Base-by-base conservation (phyloP, 1,140 invertebrate species). In the Euwallacea fornicatus region DNA sequence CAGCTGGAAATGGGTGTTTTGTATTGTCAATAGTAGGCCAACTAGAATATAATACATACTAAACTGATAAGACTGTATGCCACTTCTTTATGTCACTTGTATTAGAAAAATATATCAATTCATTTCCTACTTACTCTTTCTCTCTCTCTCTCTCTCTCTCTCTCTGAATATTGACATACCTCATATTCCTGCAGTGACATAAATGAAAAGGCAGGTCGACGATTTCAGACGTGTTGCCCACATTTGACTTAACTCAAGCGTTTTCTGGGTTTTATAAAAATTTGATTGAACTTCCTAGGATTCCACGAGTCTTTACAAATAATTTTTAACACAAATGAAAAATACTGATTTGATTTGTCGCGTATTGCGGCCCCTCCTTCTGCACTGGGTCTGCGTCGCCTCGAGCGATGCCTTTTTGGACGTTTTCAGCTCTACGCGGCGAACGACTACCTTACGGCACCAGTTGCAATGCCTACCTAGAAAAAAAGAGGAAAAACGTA, bases 21-120 rank as follows among this genome's bases (percentile, higher is more conserved):
- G 21, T 56, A 58, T 58, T 58, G 55, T 58, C 55, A 58, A 7
- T 13, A 11, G 21, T 58, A 58, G 55, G 55, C 55, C 55, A 58
- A 6, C 46, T 11, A 50, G 13, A 11, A 3, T 50, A 50, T 33
- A 33, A 33, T 33, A 33, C 21, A 33, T 33, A 33, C 21, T 33
- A 33, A 33, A 33, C 21, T 33, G 21, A 33, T 33, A 33, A 33
- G 21, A 33, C 21, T 33, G 21, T 33, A 33, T 33, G 21, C 21
- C 21, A 1, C 21, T 33, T 33, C 21, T 33, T 33, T 33, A 33
- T 33, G 21, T 33, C 21, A 33, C 21, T 33, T 33, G 1, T 33
- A 33, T 33, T 33, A 33, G 21, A 33, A 33, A 33, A 33, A 33
- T 33, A 33, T 33, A 33, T 33, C 21, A 33, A 33, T 33, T 33